Evolutionary conservation across 2,113 vertebrate species (phyloP), one percentile per base, ranked within the genome.

Genomic region (Spermophilus dauricus): DNA sequence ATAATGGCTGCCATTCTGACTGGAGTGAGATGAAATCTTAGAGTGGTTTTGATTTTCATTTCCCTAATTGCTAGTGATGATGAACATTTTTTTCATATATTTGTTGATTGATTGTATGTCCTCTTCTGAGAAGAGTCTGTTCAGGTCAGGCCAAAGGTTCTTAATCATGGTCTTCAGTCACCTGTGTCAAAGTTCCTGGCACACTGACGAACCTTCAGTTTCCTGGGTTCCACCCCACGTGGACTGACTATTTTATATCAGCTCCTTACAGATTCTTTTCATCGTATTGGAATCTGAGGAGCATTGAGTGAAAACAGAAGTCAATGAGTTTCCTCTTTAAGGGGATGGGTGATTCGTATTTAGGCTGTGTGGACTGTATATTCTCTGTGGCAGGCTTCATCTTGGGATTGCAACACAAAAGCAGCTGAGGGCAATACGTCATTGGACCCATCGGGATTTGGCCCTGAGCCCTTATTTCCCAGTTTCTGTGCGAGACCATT

Each of bases 391-490:
- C 28, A 48, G 39, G 56, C 34, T 11, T 56, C 69, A 3, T 0
- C 20, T 20, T 30, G 53, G 3, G 61, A 5, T 1, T 61, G 53
- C 26, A 34, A 11, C 6, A 6, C 2, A 77, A 48, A 73, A 48
- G 17, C 24, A 51, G 39, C 13, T 20, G 0, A 0, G 37, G 42
- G 17, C 1, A 3, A 5, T 28, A 0, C 3, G 2, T 32, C 45
- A 84, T 45, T 32, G 3, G n/a, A 75, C 5, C 0, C 11, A 63
- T n/a, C 22, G 12, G 13, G 22, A 14, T 37, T 32, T 73, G 18
- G 51, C 17, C 53, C 20, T 0, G 1, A 70, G 48, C n/a, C 8
- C 1, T 22, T 12, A 13, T 76, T 88, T 70, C 42, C 34, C 26
- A 32, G 30, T n/a, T n/a, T 75, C 61, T 42, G 28, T 58, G 18